These are phyloP conservation scores for Alethe diademata DNA, from an alignment of 2,113 vertebrate genomes.

Conservation along the genomic window DNA sequence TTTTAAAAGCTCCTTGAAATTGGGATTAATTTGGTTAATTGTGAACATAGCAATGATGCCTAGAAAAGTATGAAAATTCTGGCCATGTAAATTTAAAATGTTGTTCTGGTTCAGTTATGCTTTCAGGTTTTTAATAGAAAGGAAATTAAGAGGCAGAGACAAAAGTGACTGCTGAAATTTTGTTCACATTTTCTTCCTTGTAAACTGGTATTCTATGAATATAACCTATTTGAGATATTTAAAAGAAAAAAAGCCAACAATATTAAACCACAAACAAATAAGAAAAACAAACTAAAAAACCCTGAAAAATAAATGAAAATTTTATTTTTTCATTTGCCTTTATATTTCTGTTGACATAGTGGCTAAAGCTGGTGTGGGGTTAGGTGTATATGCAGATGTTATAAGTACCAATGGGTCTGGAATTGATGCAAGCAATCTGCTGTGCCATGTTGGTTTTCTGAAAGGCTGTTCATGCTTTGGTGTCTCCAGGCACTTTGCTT, in stretches of 20 bases:
- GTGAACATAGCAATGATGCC: background rate
- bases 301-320: background rate
- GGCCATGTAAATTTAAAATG: background rate
- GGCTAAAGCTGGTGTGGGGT: background rate
- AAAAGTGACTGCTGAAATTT: background rate
- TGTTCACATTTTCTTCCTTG: background rate
- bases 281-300: fast-evolving
- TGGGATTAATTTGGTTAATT: slow-evolving; percentile 49
- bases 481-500: background rate
- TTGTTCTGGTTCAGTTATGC: background rate
- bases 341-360: background rate
- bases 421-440: background rate
- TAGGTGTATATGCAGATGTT: background rate
- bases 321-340: background rate
- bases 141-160: background rate
- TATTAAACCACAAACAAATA: background rate
- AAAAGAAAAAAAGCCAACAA: background rate
- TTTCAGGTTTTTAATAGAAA: background rate
- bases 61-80: background rate
- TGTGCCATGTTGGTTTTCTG: fast-evolving
- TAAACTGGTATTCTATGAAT: background rate
- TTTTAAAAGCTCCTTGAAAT: slow-evolving; percentile 6
- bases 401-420: background rate
- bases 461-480: background rate
- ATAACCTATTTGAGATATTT: background rate